A percentile compares a stretch with the other conserved stretches of the same genome.
Evolutionary conservation across 2,797 vertebrate species (phyloP).

Genomic region (Salarias fasciatus): DNA sequence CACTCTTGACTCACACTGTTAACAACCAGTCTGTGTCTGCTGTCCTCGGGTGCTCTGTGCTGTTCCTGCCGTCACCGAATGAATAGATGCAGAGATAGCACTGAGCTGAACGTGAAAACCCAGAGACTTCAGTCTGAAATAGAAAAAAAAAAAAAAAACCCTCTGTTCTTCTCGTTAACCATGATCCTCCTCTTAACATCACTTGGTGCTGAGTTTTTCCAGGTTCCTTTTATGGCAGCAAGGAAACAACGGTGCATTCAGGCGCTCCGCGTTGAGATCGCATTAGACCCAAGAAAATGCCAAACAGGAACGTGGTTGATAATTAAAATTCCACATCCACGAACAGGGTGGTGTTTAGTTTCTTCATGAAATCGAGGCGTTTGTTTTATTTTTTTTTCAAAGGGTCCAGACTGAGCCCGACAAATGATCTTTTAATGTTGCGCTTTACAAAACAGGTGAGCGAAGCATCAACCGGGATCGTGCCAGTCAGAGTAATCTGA

Average conservation of each 20-base stretch:
- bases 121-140: slow-evolving; percentile 30
- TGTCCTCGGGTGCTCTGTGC: slow-evolving; percentile 3
- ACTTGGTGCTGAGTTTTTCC: slow-evolving; percentile 51
- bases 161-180: slow-evolving; percentile 49
- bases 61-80: slow-evolving; percentile 19
- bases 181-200: slow-evolving; percentile 35
- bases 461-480: background rate
- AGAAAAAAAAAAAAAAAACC: too few relatives aligned
- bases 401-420: slow-evolving; percentile 36
- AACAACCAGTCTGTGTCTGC: slow-evolving; percentile 29
- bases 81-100: slow-evolving; percentile 3
- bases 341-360: slow-evolving; percentile 71
- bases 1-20: slow-evolving; percentile 28
- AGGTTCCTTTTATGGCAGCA: slow-evolving; percentile 44
- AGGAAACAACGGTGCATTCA: slow-evolving; percentile 55
- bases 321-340: slow-evolving; percentile 77
- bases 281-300: slow-evolving; percentile 65
- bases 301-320: slow-evolving; percentile 60
- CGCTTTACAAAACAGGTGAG: background rate
- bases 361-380: slow-evolving; percentile 57
- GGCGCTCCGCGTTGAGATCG: slow-evolving; percentile 57
- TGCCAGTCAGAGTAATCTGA: background rate
- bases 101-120: slow-evolving; percentile 8
- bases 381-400: slow-evolving; percentile 32
- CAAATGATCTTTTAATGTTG: too few relatives aligned